Evolutionary conservation across 2,888 invertebrate genomes (phyloP).

Genomic region (Cylindroiulus punctatus): DNA sequence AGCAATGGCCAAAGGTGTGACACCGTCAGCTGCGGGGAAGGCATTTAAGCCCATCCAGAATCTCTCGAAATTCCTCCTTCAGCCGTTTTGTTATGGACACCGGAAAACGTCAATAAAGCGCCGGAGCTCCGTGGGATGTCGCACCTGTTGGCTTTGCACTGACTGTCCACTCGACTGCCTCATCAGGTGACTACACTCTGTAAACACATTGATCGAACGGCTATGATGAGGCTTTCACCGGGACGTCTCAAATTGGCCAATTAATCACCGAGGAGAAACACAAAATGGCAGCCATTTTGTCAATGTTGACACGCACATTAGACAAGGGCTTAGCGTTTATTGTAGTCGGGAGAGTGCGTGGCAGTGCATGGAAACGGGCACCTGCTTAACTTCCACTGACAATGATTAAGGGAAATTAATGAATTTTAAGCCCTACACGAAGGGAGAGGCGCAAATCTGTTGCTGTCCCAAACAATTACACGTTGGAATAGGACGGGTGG

Average conservation of each 20-base stretch:
- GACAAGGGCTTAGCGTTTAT: slow-evolving; percentile 2
- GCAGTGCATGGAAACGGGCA: neutral
- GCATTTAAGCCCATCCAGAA: slow-evolving; percentile 13
- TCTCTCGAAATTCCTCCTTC: slow-evolving; percentile 39
- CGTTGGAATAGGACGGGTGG: neutral
- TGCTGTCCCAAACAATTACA: neutral
- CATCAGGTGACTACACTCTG: slow-evolving; percentile 30
- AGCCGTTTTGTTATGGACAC: slow-evolving; percentile 28
- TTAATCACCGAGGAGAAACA: slow-evolving; percentile 51
- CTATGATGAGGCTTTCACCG: slow-evolving; percentile 37
- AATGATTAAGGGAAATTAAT: slow-evolving; percentile 27
- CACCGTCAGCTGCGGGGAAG: slow-evolving; percentile 4
- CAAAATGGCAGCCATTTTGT: slow-evolving; percentile 38
- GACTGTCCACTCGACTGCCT: slow-evolving; percentile 52
- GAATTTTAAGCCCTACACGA: neutral
- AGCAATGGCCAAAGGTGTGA: slow-evolving; percentile 25
- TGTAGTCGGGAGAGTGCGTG: neutral
- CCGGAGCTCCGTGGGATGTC: slow-evolving; percentile 53
- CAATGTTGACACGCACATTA: slow-evolving; percentile 39
- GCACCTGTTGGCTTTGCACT: slow-evolving; percentile 55
- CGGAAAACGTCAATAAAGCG: slow-evolving; percentile 48
- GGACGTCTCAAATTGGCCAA: slow-evolving; percentile 56
- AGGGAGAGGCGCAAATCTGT: neutral
- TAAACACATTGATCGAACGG: slow-evolving; percentile 50
- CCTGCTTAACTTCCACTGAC: neutral